Evolutionary conservation across 2,888 invertebrate genomes (phyloP), one percentile per base, ranked within the genome.

Genomic region (Augiades crinisus): DNA sequence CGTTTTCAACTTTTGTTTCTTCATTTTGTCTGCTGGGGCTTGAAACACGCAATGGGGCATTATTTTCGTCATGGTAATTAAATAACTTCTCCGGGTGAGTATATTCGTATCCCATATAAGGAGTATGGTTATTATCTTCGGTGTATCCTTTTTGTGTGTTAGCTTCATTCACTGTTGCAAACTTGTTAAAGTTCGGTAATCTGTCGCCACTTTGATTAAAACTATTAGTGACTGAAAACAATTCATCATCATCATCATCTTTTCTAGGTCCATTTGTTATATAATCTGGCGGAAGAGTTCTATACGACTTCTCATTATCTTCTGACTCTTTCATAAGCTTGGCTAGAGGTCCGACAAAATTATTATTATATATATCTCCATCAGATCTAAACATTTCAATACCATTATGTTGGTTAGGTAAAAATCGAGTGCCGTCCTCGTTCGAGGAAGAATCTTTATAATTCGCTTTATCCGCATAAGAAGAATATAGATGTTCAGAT

Each of bases 91-190:
- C 54, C 3, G 72, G 68, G 21, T 60, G 61, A 33, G 50, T 55
- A 47, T 72, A 70, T 16, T 68, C 56, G 49, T 71, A 71, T 13
- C 70, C 71, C 19, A n/a, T n/a, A 7, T 24, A 1, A 10, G 10
- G 5, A 1, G 10, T 1, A 4, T 27, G 27, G 4, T 27, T 10
- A 10, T 5, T 27, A 4, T 27, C 10, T 27, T 27, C 8, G n/a
- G 4, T 2, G 22, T 38, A 22, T 13, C 13, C 38, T 5, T 38
- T 21, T 10, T 6, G 21, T 8, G 5, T 5, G 3, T 7, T 38
- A 22, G 7, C 8, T 13, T 17, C 38, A 13, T 13, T 17, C 2
- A 22, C 7, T 12, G 38, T 4, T 10, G 27, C n/a, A n/a, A n/a
- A n/a, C n/a, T n/a, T n/a, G n/a, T n/a, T n/a, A n/a, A n/a, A n/a